These are phyloP conservation scores for Drosophila emarginata DNA, from an alignment of 2,888 invertebrate species.

Conservation along the genomic window DNA sequence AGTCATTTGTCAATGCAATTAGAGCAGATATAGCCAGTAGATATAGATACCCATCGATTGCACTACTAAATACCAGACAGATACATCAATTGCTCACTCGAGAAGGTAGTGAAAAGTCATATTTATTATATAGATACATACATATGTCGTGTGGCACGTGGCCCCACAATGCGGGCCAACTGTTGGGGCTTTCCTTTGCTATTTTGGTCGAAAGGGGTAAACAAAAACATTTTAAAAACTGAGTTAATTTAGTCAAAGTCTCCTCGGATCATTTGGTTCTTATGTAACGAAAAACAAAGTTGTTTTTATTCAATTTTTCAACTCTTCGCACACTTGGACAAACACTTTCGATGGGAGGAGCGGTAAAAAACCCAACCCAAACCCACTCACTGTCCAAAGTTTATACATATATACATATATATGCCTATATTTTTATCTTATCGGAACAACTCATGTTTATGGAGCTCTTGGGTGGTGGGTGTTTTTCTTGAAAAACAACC, in stretches of 20 bases:
- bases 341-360: conserved; percentile 19
- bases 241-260: conserved; percentile 10
- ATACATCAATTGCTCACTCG: background rate
- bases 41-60: conserved; percentile 23
- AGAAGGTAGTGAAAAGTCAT: background rate
- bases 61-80: conserved; percentile 8
- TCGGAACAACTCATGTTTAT: conserved; percentile 38
- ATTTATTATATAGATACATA: background rate
- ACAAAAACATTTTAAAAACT: conserved; percentile 1
- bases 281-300: background rate
- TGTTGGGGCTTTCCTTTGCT: background rate
- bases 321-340: conserved; percentile 44
- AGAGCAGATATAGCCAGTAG: conserved; percentile 20
- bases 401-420: conserved; percentile 24
- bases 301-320: conserved; percentile 14
- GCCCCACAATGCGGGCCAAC: conserved; percentile 2
- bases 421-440: conserved; percentile 39
- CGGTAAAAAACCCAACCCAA: conserved; percentile 27
- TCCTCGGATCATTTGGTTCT: background rate
- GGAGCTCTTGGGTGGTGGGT: conserved; percentile 26
- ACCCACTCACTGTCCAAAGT: conserved; percentile 12
- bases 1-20: conserved; percentile 56
- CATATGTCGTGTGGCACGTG: background rate
- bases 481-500: conserved; percentile 30
- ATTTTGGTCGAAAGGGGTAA: background rate